Evolutionary conservation across 2,888 invertebrate genomes (phyloP).

Genomic region (Mayetiola destructor): DNA sequence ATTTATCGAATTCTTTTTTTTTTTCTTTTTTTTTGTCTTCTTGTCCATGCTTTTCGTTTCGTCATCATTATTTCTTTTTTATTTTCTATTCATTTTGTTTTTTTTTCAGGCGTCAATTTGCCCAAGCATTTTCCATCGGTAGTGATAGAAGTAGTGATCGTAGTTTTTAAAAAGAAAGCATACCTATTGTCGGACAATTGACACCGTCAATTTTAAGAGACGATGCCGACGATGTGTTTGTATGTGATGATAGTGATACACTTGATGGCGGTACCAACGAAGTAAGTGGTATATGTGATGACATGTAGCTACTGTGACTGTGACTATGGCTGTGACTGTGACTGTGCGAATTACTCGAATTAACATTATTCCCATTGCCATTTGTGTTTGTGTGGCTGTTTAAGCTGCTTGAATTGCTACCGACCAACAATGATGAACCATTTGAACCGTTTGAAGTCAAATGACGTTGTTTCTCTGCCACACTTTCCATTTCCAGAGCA

Average conservation of each 20-base stretch:
- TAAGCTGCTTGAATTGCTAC: background rate
- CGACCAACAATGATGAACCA: background rate
- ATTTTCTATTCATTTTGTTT: no score
- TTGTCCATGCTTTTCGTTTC: no score
- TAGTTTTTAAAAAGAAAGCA: no score
- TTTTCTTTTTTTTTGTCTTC: no score
- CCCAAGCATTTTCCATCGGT: no score
- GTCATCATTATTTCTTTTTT: no score
- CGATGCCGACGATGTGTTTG: conserved; percentile 33
- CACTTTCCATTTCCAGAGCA: conserved; percentile 61
- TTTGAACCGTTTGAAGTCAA: background rate
- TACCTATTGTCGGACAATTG: conserved; percentile 58
- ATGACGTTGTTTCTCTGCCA: conserved; percentile 50
- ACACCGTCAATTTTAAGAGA: conserved; percentile 68
- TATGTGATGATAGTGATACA: conserved; percentile 1
- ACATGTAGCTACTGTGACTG: background rate
- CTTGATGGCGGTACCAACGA: conserved; percentile 8
- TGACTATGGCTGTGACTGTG: background rate
- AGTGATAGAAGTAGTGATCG: no score
- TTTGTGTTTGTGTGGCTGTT: background rate
- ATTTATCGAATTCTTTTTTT: no score
- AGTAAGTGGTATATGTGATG: background rate
- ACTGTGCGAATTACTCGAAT: background rate
- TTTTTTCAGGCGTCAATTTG: no score
- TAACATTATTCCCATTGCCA: background rate